Conservation (phyloP, 30 jellyfish, hydroid and myxozoan species). For the Aurelia sp. region DNA sequence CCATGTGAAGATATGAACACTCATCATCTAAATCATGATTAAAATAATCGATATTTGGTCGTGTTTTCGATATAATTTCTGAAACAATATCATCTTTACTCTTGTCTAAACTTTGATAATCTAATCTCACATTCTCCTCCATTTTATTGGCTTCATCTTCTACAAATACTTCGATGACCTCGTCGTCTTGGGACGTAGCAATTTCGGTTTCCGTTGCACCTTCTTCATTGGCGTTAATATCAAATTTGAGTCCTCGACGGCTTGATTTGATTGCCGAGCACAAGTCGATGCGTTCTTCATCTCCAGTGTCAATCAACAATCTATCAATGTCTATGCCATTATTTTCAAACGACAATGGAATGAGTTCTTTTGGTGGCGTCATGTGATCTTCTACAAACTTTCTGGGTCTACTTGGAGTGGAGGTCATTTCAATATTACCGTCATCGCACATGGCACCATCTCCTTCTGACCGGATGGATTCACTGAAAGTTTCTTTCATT, state of each 20-base stretch:
- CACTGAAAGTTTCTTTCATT: neutral
- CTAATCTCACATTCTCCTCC: conserved; percentile 1
- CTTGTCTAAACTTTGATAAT: conserved; percentile 19
- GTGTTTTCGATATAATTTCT: conserved; percentile 52
- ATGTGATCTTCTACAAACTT: neutral
- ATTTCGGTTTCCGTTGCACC: neutral
- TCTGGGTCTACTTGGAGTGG: neutral
- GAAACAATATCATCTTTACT: conserved; percentile 23
- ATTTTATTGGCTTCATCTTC: conserved; percentile 21
- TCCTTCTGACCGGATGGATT: neutral
- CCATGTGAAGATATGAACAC: conserved; percentile 42
- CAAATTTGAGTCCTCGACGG: conserved; percentile 18
- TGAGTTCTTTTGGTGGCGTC: neutral
- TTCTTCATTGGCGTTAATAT: conserved; percentile 19
- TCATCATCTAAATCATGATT: conserved; percentile 71
- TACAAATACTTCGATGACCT: conserved; percentile 57
- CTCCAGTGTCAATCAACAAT: neutral
- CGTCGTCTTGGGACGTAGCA: conserved; percentile 16
- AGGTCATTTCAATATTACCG: neutral
- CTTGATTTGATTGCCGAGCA: conserved; percentile 45
- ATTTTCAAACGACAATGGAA: neutral
- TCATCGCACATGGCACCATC: neutral
- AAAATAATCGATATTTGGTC: conserved; percentile 58
- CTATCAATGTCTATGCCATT: neutral
- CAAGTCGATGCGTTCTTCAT: conserved; percentile 52